phyloP scores from a whole-genome alignment of 30 jellyfish, hydroid and myxozoan species.

The Aurelia sp. region DNA sequence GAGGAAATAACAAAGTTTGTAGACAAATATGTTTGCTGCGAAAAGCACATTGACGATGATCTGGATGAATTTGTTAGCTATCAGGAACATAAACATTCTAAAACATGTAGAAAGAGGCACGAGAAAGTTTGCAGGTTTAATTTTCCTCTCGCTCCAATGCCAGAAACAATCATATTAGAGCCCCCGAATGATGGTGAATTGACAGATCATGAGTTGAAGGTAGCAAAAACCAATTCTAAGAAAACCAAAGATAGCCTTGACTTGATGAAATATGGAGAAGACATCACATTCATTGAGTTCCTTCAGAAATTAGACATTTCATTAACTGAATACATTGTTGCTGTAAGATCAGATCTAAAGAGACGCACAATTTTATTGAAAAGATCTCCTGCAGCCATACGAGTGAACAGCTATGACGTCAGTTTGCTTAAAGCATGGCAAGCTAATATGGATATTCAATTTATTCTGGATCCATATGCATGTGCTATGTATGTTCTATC shows the following conservation, averaged over 20 bases:
- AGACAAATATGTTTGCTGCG: constrained; percentile 34
- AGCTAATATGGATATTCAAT: neutral
- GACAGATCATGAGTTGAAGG: neutral
- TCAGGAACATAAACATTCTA: constrained; percentile 65
- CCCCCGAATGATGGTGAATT: neutral
- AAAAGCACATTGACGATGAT: neutral
- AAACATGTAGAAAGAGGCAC: constrained; percentile 49
- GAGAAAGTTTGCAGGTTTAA: constrained; percentile 45
- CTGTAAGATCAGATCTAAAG: neutral
- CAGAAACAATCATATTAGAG: constrained; percentile 9
- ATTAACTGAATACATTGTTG: neutral
- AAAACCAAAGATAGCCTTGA: neutral
- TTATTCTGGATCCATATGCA: constrained; percentile 41
- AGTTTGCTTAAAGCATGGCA: constrained; percentile 35
- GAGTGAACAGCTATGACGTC: constrained; percentile 14
- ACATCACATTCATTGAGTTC: constrained; percentile 14
- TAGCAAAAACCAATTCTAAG: neutral
- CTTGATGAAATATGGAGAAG: constrained; percentile 29
- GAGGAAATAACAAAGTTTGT: constrained; percentile 14
- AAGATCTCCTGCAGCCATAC: neutral
- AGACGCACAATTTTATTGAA: constrained; percentile 4
- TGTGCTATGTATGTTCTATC: constrained; percentile 11
- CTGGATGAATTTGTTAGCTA: constrained; percentile 4
- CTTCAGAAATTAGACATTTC: neutral
- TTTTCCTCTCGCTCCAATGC: constrained; percentile 48